Base-by-base conservation (phyloP, 2,888 invertebrate genomes). In the Cerceris ruficornis region DNA sequence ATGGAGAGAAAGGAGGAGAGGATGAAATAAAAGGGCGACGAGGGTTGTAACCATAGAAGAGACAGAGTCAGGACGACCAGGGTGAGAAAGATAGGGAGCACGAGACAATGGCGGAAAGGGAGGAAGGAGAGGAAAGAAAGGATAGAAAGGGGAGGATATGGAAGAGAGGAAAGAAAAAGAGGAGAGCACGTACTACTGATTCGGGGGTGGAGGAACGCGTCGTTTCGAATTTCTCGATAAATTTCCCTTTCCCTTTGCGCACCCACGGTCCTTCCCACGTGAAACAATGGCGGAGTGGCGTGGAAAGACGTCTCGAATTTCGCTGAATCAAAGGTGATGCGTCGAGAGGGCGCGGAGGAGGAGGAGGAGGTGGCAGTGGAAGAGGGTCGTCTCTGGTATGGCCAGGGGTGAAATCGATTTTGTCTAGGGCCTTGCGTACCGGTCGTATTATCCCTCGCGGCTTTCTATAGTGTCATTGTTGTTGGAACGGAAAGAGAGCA, bases 281-380 rank as follows among this genome's bases (percentile, higher is more conserved):
- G 90, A 92, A 90, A 92, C 92, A 92, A 92, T 92, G 86, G 88
- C 72, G 46, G 87, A 87, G 88, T 89, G 87, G 88, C 89, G 87
- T 88, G 86, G 90, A 91, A 91, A 91, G 90, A 88, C 91, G 89
- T 91, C 90, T 92, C 92, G 87, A 92, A 92, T 92, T 92, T 92
- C 92, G 92, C 92, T 92, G 92, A 92, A 92, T 92, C 92, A 89
- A 92, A 91, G 90, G 89, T 89, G 88, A 86, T 85, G 88, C 86
- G 83, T 78, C 80, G 80, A 75, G 75, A 77, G 80, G 75, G 61
- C 17, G 74, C 58, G 42, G 65, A 59, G 41, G 17, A 49, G 17
- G 68, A 75, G 65, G 54, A 42, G 14, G 14, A 59, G 54, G 50
- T 14, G 49, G 69, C 52, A 11, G 50, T 42, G n/a, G 69, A 67